Conservation (phyloP, 1,140 invertebrate genomes). For the Parapsyche elsis region DNA sequence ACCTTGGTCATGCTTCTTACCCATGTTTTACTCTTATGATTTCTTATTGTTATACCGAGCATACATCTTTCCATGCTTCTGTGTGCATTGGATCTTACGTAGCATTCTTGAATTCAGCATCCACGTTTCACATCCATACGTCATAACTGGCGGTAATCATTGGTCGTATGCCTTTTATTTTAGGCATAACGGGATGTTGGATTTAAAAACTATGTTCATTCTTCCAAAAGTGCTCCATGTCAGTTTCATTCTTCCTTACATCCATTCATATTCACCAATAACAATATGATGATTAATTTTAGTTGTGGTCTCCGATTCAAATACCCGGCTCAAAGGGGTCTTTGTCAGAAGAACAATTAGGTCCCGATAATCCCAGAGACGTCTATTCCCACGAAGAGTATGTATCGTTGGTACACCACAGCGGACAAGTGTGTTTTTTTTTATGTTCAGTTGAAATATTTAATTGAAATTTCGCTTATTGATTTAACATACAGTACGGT, state of each 20-base stretch:
- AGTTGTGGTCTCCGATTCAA: constrained; percentile 84
- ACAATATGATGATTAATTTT: constrained; percentile 28
- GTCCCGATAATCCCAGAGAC: constrained; percentile 76
- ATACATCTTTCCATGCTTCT: too few species aligned
- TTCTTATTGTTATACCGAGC: too few species aligned
- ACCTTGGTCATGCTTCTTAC: too few species aligned
- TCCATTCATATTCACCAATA: too few species aligned
- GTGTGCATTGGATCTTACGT: too few species aligned
- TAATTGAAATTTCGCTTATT: background rate
- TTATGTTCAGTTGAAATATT: constrained; percentile 8
- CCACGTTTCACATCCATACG: too few species aligned
- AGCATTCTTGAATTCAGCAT: too few species aligned
- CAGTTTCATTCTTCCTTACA: too few species aligned
- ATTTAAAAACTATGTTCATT: too few species aligned
- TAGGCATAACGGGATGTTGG: constrained; percentile 23
- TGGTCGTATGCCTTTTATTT: constrained; percentile 9
- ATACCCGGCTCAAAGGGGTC: constrained; percentile 71
- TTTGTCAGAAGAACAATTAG: constrained; percentile 67
- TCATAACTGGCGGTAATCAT: too few species aligned
- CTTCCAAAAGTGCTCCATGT: too few species aligned
- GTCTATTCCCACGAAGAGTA: constrained; percentile 91
- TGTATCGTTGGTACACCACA: constrained; percentile 82
- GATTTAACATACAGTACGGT: background rate
- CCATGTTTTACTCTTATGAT: too few species aligned
- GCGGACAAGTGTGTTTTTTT: constrained; percentile 71